Evolutionary conservation across 2,797 vertebrate genomes (phyloP), one percentile per base, ranked within the genome.

Genomic region (Pyrrhura leucotis): DNA sequence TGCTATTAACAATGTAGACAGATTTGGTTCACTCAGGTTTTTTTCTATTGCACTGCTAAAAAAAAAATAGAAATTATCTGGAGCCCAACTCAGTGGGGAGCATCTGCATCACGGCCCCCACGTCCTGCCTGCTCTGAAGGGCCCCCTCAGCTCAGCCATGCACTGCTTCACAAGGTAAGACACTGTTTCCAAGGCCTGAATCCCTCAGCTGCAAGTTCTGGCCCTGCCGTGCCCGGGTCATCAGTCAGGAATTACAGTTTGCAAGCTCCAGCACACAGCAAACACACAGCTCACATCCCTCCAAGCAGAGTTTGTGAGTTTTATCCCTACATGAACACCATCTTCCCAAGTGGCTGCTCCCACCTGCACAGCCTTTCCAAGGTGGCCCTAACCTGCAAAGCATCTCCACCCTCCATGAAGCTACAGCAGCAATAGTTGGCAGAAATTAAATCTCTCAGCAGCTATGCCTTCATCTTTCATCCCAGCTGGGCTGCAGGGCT

Each of bases 171-270:
- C 0, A 1, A n/a, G 18, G 18, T 14, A 31, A 22, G 18, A 26
- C 37, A n/a, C 18, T 4, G 3, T 8, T 65, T 51, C 28, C 18
- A 39, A 45, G 39, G 39, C 39, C 20, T 16, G 2, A 67, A 66
- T 66, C 44, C 44, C 29, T 33, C n/a, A 39, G 59, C 5, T 50
- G 20, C 29, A 21, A 69, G 25, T 48, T 10, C 25, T 19, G 20
- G 18, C n/a, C 51, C 28, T 39, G 53, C 33, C 0, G 1, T 1
- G 16, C 16, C 61, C 0, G 0, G 6, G n/a, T n/a, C 59, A n/a
- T 8, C 37, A 6, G 13, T n/a, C 5, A 35, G 59, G 33, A 73
- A 40, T 8, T 20, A 44, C 33, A 40, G 35, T 20, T 20, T 23
- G 59, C 44, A n/a, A 59, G 68, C 39, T 23, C 39, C 59, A 45